Base-by-base conservation (phyloP, 1,140 invertebrate species). In the Tetramorium alpestre region DNA sequence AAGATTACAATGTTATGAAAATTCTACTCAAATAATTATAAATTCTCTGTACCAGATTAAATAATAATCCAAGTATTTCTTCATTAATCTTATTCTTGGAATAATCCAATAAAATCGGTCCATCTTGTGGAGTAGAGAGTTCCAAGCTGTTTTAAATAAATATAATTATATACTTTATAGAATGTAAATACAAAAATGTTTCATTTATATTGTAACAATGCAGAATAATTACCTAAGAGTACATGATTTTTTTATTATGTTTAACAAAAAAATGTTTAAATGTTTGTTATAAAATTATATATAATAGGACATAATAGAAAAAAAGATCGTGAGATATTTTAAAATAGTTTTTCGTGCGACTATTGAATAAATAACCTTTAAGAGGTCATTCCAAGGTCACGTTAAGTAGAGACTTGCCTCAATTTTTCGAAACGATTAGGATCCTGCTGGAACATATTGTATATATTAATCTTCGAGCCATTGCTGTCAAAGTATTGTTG, bases 51-150 rank as follows among this genome's bases (percentile, higher is more conserved):
- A 97, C 97, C 96, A 99, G 95, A 64, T 98, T 96, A 69, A 99
- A 95, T 6, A 99, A 96, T 10, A 98, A 92, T 4, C 96, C 93
- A 88, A 99, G 96, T 1, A 97, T 96, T 89, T 98, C 97, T 25
- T 98, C 96, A 93, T 98, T 97, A 75, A 99, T 96, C 22, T 99
- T 96, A 95, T 99, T 99, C 95, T 99, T 99, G 13, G 99, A 99
- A 95, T 98, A 99, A 96, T 99, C 99, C 87, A 98, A 91, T 38
- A 99, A 96, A 93, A 99, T 98, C 3, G 98, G 97, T 25, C 98
- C 98, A 96, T 98, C 98, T 85, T 97, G 96, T 49, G 98, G 97
- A 8, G 98, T 98, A 16, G 96, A 90, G 38, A 99, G 91, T 58
- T 95, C 96, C 58, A 98, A 94, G 94, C 98, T 98, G 94, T 65